A percentile compares a stretch with the other conserved stretches of the same genome.
Conservation (phyloP, 2,888 invertebrate genomes). For the Lochmaea crataegi region DNA sequence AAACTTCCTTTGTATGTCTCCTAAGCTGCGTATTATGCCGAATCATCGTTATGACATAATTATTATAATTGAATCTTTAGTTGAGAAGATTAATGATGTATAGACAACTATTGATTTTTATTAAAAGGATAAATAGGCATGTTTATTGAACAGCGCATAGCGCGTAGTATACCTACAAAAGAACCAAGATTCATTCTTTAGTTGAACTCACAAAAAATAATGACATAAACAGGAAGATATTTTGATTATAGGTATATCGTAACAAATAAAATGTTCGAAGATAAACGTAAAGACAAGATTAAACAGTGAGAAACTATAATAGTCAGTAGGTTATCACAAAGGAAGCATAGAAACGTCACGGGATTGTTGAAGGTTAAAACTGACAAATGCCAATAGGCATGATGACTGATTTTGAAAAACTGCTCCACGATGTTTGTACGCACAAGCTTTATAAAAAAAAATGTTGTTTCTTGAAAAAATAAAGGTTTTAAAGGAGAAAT, state of each 20-base stretch:
- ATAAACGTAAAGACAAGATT: too few relatives aligned
- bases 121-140: background rate
- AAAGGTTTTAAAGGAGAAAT: too few relatives aligned
- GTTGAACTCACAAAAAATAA: background rate
- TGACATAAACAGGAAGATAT: background rate
- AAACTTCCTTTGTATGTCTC: background rate
- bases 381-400: too few relatives aligned
- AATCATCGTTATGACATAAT: slow-evolving; percentile 11
- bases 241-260: background rate
- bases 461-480: too few relatives aligned
- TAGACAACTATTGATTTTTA: slow-evolving; percentile 1
- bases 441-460: too few relatives aligned
- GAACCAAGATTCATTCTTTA: background rate
- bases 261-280: too few relatives aligned
- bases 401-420: too few relatives aligned
- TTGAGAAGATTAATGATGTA: slow-evolving; percentile 1
- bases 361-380: too few relatives aligned
- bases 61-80: slow-evolving; percentile 12
- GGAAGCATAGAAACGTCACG: too few relatives aligned
- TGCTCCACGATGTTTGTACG: too few relatives aligned
- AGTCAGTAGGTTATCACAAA: too few relatives aligned
- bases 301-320: too few relatives aligned
- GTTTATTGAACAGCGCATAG: background rate
- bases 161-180: background rate
- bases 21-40: background rate